Base-by-base conservation (phyloP, 2,888 invertebrate species). In the Mayetiola destructor region DNA sequence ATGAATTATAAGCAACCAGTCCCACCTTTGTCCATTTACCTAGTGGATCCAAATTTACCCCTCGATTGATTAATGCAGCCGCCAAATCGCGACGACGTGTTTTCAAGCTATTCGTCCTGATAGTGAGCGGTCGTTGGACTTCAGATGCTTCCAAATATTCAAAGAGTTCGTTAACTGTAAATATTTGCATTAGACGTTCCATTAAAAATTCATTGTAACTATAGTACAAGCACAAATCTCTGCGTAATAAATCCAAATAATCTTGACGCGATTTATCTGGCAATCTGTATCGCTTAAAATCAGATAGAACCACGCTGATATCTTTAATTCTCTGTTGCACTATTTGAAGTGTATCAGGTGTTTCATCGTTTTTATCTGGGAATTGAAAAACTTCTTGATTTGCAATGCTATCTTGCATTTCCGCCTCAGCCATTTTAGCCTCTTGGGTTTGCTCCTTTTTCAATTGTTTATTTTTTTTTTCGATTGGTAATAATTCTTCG, bases 21-120 rank as follows among this genome's bases (percentile, higher is more conserved):
- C 99, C 99, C 20, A 96, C 91, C 76, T 95, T 97, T 54, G 94
- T 92, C 99, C 99, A 99, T 71, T 95, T 92, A 5, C 95, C 97
- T 58, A 99, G 80, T 1, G 97, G 96, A 75, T 99, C 97, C 61
- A 99, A 78, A 76, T 99, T 99, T 0, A 97, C 94, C 21, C 99
- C 99, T 66, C 97, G 80, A 67, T 90, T 90, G 57, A 99, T 99
- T 40, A 99, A 76, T 14, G 93, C 86, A 66, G 92, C 92, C 4
- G 96, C 96, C 59, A 97, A 77, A 73, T 96, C 95, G 59, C 93
- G 78, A 62, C 96, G 76, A 57, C 97, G 78, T 0, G 88, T 88
- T 74, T 96, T 99, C 36, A 99, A 75, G 57, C 90, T 93, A 68
- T 99, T 99, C 1, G 95, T 90, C 59, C 99, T 80, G 60, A 99